phyloP scores from a whole-genome alignment of 2,888 invertebrate genomes.

The Tipula confusa region DNA sequence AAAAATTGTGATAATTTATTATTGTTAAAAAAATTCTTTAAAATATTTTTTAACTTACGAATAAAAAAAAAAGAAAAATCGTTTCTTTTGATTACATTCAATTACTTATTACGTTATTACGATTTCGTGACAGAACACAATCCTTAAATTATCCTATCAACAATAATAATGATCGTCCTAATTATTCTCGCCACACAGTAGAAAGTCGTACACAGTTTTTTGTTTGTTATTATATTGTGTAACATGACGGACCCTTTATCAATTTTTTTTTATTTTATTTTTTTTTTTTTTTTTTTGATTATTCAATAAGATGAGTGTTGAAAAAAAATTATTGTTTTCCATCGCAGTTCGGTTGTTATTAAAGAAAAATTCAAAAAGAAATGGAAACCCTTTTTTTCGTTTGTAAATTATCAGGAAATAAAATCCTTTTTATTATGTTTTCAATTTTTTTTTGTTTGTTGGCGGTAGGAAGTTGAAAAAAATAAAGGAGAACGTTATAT shows the following conservation, averaged over 20 bases:
- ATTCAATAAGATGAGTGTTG: not conserved
- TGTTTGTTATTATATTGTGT: not conserved
- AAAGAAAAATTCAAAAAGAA: not conserved
- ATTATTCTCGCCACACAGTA: not conserved
- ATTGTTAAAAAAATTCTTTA: not conserved
- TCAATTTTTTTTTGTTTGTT: not conserved
- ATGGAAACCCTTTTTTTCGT: not conserved
- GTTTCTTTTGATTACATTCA: not conserved
- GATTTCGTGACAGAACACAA: not conserved
- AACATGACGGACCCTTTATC: not conserved
- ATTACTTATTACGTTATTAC: not conserved
- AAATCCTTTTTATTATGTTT: not conserved
- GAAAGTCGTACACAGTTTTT: not conserved
- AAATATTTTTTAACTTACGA: not conserved
- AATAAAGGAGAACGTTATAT: not conserved
- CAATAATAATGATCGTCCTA: not conserved
- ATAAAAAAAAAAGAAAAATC: not conserved
- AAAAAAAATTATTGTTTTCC: not conserved
- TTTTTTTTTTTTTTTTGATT: not conserved
- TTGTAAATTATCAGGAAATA: conserved; percentile 20
- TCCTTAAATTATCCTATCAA: conserved; percentile 8
- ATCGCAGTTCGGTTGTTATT: not conserved
- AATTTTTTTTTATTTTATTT: not conserved
- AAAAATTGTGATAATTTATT: not conserved
- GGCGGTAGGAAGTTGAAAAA: not conserved